These are phyloP conservation scores for Lasiommata megera DNA, from an alignment of 2,888 invertebrate genomes.

Conservation along the genomic window DNA sequence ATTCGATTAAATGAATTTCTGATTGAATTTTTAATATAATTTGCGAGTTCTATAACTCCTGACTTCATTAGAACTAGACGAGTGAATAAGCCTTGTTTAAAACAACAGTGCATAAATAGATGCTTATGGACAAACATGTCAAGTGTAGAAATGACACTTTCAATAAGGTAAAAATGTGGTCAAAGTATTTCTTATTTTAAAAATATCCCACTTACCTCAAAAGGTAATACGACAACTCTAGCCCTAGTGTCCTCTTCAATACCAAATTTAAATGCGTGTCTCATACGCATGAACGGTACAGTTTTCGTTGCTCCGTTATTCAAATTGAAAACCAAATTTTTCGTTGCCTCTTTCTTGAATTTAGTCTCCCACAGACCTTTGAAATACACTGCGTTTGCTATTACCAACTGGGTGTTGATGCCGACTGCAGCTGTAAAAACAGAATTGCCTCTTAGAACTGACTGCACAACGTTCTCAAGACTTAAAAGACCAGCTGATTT, in stretches of 20 bases:
- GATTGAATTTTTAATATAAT: too few relatives aligned
- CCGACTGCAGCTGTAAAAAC: slow-evolving; percentile 67
- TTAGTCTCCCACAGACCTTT: slow-evolving; percentile 86
- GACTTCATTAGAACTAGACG: too few relatives aligned
- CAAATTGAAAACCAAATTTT: slow-evolving; percentile 75
- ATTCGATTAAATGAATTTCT: too few relatives aligned
- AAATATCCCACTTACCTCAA: slow-evolving; percentile 70
- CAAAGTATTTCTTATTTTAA: too few relatives aligned
- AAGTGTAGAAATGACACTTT: too few relatives aligned
- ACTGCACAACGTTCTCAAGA: too few relatives aligned
- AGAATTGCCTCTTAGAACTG: too few relatives aligned
- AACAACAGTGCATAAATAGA: too few relatives aligned
- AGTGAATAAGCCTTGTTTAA: too few relatives aligned
- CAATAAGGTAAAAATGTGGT: too few relatives aligned
- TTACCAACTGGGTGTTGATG: slow-evolving; percentile 79
- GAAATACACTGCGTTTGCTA: slow-evolving; percentile 87
- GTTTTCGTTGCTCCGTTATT: slow-evolving; percentile 57
- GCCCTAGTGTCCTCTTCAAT: slow-evolving; percentile 78
- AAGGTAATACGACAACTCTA: slow-evolving; percentile 83
- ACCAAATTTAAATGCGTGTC: slow-evolving; percentile 75
- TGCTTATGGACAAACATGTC: too few relatives aligned
- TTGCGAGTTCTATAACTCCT: too few relatives aligned
- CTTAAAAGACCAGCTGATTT: slow-evolving; percentile 11
- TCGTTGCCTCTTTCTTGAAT: slow-evolving; percentile 82
- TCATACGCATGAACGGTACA: slow-evolving; percentile 83